Evolutionary conservation across 2,797 vertebrate species (phyloP).

Genomic region (Notolepis coatsorum): DNA sequence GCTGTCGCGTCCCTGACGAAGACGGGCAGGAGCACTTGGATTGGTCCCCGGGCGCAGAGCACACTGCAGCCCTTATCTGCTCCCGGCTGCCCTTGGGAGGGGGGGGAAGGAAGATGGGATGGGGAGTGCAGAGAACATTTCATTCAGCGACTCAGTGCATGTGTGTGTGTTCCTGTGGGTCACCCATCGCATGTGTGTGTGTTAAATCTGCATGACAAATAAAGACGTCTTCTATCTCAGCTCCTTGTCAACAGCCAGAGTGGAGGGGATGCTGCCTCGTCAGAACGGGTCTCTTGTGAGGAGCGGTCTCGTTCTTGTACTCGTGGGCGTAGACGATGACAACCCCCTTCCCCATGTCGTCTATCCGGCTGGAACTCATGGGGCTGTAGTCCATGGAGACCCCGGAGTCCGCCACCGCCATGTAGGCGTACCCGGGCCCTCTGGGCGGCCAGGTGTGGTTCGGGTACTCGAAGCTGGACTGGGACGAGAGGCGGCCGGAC

Average conservation of each 20-base stretch:
- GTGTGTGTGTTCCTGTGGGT: no score
- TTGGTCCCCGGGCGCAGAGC: no score
- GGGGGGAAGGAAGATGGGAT: no score
- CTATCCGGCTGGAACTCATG: constrained; percentile 69
- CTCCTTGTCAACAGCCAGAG: constrained; percentile 49
- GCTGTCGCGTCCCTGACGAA: no score
- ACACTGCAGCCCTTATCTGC: no score
- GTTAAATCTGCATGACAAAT: no score
- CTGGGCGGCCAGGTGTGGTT: constrained; percentile 70
- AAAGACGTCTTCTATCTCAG: no score
- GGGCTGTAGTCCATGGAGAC: constrained; percentile 88
- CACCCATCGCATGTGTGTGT: no score
- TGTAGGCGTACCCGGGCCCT: constrained; percentile 84
- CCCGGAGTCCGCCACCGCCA: constrained; percentile 86
- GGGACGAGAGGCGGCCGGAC: constrained; percentile 74
- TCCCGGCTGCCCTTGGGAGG: no score
- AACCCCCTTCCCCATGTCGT: constrained; percentile 60
- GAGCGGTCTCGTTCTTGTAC: constrained; percentile 80
- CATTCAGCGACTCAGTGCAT: no score
- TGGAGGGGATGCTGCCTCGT: constrained; percentile 58
- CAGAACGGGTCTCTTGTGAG: constrained; percentile 47
- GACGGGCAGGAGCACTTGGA: no score
- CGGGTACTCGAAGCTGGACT: constrained; percentile 81
- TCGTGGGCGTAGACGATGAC: constrained; percentile 78
- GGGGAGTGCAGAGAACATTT: no score